Conservation (phyloP, 2,113 vertebrate species). For the Pycnonotus jocosus region DNA sequence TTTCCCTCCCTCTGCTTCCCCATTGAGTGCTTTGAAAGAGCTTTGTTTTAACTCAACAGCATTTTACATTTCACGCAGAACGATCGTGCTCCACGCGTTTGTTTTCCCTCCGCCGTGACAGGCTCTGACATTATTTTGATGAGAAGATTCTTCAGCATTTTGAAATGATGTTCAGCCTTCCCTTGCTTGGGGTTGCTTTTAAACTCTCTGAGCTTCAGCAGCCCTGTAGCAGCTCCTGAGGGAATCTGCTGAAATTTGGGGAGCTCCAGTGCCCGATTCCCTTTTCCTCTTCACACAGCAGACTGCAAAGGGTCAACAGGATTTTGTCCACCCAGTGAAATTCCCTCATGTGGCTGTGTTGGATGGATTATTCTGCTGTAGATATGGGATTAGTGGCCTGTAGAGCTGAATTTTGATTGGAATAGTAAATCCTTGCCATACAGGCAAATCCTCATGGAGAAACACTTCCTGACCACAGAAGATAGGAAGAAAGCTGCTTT, state of each 20-base stretch:
- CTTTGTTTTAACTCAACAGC: constrained; percentile 60
- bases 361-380: background rate
- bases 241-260: background rate
- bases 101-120: constrained; percentile 46
- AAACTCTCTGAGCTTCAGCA: background rate
- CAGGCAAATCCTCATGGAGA: background rate
- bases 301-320: background rate
- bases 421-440: background rate
- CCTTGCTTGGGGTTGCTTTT: background rate
- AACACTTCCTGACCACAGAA: background rate
- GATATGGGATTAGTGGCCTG: background rate
- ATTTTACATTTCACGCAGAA: background rate
- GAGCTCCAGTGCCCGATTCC: background rate
- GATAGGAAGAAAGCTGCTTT: background rate
- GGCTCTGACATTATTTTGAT: constrained; percentile 57
- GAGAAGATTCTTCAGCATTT: constrained; percentile 52
- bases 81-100: background rate
- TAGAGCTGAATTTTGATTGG: background rate
- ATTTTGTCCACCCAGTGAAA: background rate
- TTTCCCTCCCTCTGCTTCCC: background rate
- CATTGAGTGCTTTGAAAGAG: background rate
- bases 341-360: background rate
- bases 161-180: background rate
- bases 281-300: background rate
- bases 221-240: background rate